phyloP scores from a whole-genome alignment of 2,113 vertebrate genomes.

The Melanotaenia duboulayi region DNA sequence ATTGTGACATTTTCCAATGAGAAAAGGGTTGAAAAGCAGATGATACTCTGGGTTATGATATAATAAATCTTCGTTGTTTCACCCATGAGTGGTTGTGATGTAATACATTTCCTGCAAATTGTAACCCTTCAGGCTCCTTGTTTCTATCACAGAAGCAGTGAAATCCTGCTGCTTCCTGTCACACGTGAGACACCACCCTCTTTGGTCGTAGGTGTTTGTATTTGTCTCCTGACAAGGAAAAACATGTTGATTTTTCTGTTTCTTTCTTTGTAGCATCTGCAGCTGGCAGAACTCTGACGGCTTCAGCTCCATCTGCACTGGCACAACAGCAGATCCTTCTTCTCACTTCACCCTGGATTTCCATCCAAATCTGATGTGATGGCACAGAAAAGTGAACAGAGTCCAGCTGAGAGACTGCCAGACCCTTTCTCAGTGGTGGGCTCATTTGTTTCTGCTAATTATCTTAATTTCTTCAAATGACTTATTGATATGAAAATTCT shows the following conservation, averaged over 20 bases:
- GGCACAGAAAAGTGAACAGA: constrained; percentile 27
- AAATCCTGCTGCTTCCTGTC: background rate
- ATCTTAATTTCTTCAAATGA: constrained; percentile 55
- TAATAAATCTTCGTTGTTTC: background rate
- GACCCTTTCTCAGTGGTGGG: constrained; percentile 31
- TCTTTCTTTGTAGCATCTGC: constrained; percentile 53
- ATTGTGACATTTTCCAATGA: too few species aligned
- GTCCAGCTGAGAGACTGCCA: constrained; percentile 26
- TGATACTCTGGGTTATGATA: too few species aligned
- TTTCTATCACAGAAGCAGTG: background rate
- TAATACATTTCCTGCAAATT: background rate
- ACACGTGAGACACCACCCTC: constrained; percentile 13
- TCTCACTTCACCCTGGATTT: constrained; percentile 37
- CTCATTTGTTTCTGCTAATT: constrained; percentile 62
- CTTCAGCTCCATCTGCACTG: constrained; percentile 62
- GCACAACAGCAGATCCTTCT: constrained; percentile 30
- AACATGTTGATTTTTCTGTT: constrained; percentile 49
- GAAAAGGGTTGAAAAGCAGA: too few species aligned
- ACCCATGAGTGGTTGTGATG: background rate
- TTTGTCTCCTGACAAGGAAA: constrained; percentile 26
- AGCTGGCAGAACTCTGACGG: constrained; percentile 50
- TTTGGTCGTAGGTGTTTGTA: constrained; percentile 22
- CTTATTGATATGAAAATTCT: constrained; percentile 47
- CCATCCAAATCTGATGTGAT: constrained; percentile 42
- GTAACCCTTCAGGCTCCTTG: background rate